A percentile compares a stretch with the other conserved stretches of the same genome.
Evolutionary conservation across 1,140 invertebrate genomes (phyloP).

Genomic region (Teleopsis dalmanni): DNA sequence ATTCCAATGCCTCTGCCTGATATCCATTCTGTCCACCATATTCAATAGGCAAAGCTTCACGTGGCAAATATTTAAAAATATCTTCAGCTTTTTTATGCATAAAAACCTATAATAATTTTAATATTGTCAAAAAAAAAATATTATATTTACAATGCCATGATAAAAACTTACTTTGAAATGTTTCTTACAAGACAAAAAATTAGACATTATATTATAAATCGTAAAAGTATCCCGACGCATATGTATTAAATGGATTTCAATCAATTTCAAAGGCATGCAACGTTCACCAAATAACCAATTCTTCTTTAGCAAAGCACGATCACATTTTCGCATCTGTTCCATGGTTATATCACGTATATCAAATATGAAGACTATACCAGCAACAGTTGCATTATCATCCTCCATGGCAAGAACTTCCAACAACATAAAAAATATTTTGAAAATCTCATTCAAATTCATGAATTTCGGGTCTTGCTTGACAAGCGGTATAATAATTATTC

Average conservation of each 20-base stretch:
- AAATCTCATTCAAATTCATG: conserved; percentile 27
- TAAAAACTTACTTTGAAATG: conserved; percentile 43
- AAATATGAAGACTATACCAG: conserved; percentile 24
- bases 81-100: conserved; percentile 46
- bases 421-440: conserved; percentile 28
- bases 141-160: not conserved
- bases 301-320: conserved; percentile 31
- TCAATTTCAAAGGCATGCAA: conserved; percentile 27
- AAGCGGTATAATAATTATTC: conserved; percentile 32
- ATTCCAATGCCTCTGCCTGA: conserved; percentile 44
- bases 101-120: conserved; percentile 33
- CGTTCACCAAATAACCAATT: conserved; percentile 25
- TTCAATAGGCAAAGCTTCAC: conserved; percentile 51
- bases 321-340: conserved; percentile 35
- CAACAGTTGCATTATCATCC: conserved; percentile 26
- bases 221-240: conserved; percentile 45
- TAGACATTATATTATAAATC: conserved; percentile 47
- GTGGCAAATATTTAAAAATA: conserved; percentile 45
- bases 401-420: conserved; percentile 32
- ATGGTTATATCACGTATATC: conserved; percentile 28
- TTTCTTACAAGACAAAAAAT: conserved; percentile 47
- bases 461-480: conserved; percentile 29
- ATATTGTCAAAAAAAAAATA: not conserved
- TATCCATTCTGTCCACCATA: conserved; percentile 50
- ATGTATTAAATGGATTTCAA: conserved; percentile 33